Conservation (phyloP, 2,797 vertebrate genomes). For the Trichosurus vulpecula region DNA sequence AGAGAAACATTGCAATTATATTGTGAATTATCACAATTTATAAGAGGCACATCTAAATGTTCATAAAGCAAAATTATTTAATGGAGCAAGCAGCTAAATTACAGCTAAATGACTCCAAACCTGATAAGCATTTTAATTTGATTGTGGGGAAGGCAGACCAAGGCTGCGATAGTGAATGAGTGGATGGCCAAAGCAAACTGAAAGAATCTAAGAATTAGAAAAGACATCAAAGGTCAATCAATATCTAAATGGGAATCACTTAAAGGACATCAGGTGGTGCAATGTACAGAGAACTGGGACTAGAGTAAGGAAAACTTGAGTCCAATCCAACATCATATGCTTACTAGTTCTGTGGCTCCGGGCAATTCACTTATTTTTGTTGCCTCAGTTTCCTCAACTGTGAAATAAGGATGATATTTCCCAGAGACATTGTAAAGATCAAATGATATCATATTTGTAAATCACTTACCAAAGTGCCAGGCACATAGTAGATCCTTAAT, state of each 20-base stretch:
- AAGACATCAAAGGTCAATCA: neutral
- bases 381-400: neutral
- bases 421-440: neutral
- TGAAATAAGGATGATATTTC: neutral
- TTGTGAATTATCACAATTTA: constrained; percentile 66
- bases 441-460: neutral
- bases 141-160: constrained; percentile 19
- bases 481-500: neutral
- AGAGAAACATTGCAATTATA: constrained; percentile 66
- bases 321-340: neutral
- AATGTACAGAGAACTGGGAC: neutral
- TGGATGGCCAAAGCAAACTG: neutral
- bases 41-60: constrained; percentile 37
- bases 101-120: constrained; percentile 43
- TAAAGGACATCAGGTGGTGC: neutral
- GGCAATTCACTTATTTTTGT: neutral
- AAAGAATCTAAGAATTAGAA: neutral
- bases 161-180: neutral
- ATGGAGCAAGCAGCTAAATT: constrained; percentile 56
- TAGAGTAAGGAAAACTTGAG: neutral
- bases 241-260: neutral
- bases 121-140: constrained; percentile 46
- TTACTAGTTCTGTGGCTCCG: neutral
- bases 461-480: neutral
- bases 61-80: constrained; percentile 58